A percentile compares a stretch with the other conserved stretches of the same genome.
Evolutionary conservation across 2,113 vertebrate genomes (phyloP).

Genomic region (Poecile atricapillus): DNA sequence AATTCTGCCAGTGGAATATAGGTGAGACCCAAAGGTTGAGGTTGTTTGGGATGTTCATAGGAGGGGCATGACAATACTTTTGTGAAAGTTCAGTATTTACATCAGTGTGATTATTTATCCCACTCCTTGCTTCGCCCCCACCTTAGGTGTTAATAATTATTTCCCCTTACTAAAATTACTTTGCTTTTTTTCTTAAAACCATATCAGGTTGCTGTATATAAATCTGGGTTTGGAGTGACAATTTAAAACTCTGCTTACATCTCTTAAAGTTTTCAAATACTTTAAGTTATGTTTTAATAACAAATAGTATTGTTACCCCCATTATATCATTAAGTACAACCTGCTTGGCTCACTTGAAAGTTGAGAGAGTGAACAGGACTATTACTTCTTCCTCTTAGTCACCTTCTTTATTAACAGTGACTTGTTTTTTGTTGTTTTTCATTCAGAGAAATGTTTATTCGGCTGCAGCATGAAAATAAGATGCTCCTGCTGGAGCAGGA

Average conservation of each 20-base stretch:
- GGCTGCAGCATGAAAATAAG: conserved; percentile 94
- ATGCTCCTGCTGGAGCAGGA: conserved; percentile 93
- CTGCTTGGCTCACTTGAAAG: background rate
- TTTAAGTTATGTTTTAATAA: background rate
- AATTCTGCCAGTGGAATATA: conserved; percentile 90
- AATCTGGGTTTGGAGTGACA: background rate
- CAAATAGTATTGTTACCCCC: background rate
- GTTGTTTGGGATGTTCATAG: background rate
- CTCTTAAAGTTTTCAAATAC: background rate
- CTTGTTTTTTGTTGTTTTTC: background rate
- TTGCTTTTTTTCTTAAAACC: background rate
- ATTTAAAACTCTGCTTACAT: background rate
- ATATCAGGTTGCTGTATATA: background rate
- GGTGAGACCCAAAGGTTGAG: conserved; percentile 69
- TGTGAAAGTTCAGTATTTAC: background rate
- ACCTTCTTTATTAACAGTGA: background rate
- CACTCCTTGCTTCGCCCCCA: background rate
- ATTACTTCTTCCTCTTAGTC: background rate
- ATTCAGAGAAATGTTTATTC: conserved; percentile 90
- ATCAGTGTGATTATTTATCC: background rate
- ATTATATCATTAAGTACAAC: background rate
- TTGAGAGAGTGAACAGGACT: background rate
- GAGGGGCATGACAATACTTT: background rate
- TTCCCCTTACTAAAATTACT: background rate
- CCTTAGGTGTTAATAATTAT: background rate